Evolutionary conservation across 35 echinoderm and acorn worm species (phyloP).

Genomic region (Ophioderma brevispina): DNA sequence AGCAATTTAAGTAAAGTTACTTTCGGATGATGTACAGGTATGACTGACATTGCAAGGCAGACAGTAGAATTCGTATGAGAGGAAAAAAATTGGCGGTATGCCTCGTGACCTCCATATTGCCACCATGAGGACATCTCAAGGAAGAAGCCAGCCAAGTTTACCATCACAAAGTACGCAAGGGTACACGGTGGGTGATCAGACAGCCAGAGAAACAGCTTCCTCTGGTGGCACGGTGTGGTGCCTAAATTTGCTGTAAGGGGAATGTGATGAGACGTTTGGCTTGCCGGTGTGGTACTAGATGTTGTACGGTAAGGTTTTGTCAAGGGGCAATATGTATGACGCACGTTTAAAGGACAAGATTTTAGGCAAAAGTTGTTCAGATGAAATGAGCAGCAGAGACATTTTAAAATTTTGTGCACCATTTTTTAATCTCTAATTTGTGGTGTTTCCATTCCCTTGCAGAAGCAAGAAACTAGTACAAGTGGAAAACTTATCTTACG

Average conservation of each 20-base stretch:
- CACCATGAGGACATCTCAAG: conserved; percentile 89
- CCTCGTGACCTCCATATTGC: conserved; percentile 78
- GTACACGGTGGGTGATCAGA: conserved; percentile 59
- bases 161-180: conserved; percentile 81
- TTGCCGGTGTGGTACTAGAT: conserved; percentile 77
- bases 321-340: too few species aligned
- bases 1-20: too few species aligned
- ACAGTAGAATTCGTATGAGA: conserved; percentile 84
- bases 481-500: conserved; percentile 76
- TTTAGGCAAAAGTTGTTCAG: too few species aligned
- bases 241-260: conserved; percentile 78
- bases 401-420: too few species aligned
- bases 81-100: conserved; percentile 83
- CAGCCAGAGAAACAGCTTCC: conserved; percentile 47
- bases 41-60: conserved; percentile 84
- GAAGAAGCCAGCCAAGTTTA: conserved; percentile 70
- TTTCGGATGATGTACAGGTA: conserved; percentile 65
- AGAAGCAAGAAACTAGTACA: conserved; percentile 76
- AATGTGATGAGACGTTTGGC: conserved; percentile 73
- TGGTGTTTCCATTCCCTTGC: neutral
- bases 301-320: conserved; percentile 79
- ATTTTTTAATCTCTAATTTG: too few species aligned
- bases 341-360: too few species aligned
- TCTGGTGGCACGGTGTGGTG: conserved; percentile 69
- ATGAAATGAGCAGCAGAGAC: too few species aligned